Evolutionary conservation across 92 coral and sea anemone species (phyloP).

Genomic region (Epizoanthus ramosus): DNA sequence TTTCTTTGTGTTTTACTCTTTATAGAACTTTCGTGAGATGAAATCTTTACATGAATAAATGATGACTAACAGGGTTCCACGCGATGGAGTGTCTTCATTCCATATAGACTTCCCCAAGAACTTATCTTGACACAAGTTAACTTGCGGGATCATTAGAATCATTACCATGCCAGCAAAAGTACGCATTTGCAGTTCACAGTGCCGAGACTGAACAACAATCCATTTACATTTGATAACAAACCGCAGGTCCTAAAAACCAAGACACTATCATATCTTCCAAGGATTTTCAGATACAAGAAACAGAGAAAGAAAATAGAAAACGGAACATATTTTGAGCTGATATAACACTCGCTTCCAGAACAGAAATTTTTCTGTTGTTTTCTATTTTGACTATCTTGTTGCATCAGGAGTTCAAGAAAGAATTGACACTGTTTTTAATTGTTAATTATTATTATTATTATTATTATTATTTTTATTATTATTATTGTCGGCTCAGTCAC

Average conservation of each 20-base stretch:
- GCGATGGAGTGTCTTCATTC: constrained; percentile 47
- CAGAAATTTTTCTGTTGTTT: too few relatives aligned
- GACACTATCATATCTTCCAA: background rate
- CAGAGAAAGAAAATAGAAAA: constrained; percentile 5
- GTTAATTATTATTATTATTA: too few relatives aligned
- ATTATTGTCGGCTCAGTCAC: too few relatives aligned
- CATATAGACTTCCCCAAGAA: constrained; percentile 49
- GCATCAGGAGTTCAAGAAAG: too few relatives aligned
- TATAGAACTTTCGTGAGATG: background rate
- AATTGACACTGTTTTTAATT: too few relatives aligned
- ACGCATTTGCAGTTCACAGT: background rate
- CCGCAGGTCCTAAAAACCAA: constrained; percentile 17
- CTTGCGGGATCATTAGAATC: constrained; percentile 38
- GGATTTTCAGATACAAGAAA: background rate
- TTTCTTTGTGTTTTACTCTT: too few relatives aligned
- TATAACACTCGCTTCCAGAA: too few relatives aligned
- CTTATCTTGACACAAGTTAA: constrained; percentile 39
- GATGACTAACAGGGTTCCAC: constrained; percentile 14
- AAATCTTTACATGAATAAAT: constrained; percentile 6
- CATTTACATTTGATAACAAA: background rate
- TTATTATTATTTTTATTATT: too few relatives aligned
- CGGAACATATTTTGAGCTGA: too few relatives aligned
- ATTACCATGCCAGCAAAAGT: too few relatives aligned
- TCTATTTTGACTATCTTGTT: too few relatives aligned
- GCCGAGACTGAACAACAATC: too few relatives aligned